Base-by-base conservation (phyloP, 2,113 vertebrate genomes). In the Perca schrenkii region DNA sequence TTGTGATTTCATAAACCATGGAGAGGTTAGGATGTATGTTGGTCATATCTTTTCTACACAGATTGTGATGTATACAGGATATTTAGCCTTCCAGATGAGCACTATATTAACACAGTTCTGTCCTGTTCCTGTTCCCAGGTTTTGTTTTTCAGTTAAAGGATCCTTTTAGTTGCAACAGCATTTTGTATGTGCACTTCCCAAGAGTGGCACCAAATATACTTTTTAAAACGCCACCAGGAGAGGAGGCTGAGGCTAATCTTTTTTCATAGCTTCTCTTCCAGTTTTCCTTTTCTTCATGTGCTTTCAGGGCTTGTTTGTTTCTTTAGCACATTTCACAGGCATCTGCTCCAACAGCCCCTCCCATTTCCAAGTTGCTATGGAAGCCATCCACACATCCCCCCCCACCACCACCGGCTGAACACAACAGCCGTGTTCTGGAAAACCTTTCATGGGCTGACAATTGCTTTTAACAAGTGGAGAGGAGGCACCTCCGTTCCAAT, bases 371-470 rank as follows among this genome's bases (percentile, higher is more conserved):
- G 86, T 76, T 79, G 60, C 88, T 66, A 82, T 77, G 88, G 82
- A 89, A 76, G 80, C 83, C 68, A 64, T 75, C 62, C 66, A 63
- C 74, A 70, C 25, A 21, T 54, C 68, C 67, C 43, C 40, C 17
- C 80, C 82, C 28, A 1, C 28, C 1, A 25, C 28, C 62, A 3
- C 49, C n/a, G 61, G 74, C 77, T 78, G 19, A 72, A 83, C 74
- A 81, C 71, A 77, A 69, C 84, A 82, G 67, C 63, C 61, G 17
- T 65, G 43, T 54, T 88, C 65, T 84, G 73, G 3, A 80, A 89
- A 86, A 82, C 61, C 67, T 73, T 92, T 75, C 75, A 80, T 72
- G 72, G 47, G 54, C 65, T 75, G 66, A 89, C 80, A 83, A 78
- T 68, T 54, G 47, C 57, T 82, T 72, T 84, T 82, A 82, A 69